Base-by-base conservation (phyloP, 1,140 invertebrate genomes). In the Drosophila triauraria region DNA sequence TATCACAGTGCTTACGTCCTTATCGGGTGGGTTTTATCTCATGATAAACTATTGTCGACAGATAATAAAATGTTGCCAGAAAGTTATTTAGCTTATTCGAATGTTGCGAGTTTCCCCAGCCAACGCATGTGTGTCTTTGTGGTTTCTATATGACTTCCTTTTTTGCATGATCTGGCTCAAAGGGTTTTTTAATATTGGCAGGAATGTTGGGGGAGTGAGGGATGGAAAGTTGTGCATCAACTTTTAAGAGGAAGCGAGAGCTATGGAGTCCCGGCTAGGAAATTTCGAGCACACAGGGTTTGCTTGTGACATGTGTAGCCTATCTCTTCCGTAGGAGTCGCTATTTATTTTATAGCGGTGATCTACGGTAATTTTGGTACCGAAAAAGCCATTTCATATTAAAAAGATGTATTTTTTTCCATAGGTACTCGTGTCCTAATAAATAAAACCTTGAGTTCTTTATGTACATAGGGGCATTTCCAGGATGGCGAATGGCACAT, bases 1-100 rank as follows among this genome's bases (percentile, higher is more conserved):
- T 86, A 87, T 86, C 82, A 82, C 83, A 64, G 79, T 82, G 65
- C 82, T 86, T 75, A 80, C 51, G 51, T 74, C 80, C 84, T 88
- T 87, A 87, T 87, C 84, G 69, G 59, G 70, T 38, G 61, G 84
- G 65, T 65, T 78, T 88, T 88, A 88, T 88, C 81, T 79, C 54
- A 53, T 87, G 84, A 87, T 87, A 87, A 88, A 90, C 84, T 78
- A 88, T 87, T 87, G 84, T 87, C 60, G 63, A 27, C 43, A 74
- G 85, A 88, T 87, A 84, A 90, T 67, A 70, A 88, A 83, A 58
- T 77, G 75, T 65, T 82, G 82, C 54, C 75, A 78, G 78, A 58
- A 59, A 82, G 51, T 76, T 82, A 40, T 63, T 44, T 53, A 62
- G 35, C 44, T 57, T 51, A 48, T 46, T 46, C 53, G 25, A 58